Evolutionary conservation across 2,797 vertebrate species (phyloP).

Genomic region (Eulemur rubriventer): DNA sequence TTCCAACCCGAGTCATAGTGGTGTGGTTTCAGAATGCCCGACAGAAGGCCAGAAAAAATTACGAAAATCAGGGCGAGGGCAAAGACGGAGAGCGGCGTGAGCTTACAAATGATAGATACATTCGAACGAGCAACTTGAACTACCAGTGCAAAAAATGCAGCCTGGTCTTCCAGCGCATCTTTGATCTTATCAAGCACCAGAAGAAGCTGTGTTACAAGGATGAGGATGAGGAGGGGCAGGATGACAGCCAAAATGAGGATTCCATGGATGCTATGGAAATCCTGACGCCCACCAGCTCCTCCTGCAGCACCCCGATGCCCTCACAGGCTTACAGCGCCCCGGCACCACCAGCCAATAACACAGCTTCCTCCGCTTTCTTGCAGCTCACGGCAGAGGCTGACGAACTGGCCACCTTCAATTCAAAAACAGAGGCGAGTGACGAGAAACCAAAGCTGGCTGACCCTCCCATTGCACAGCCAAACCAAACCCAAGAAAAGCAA

Average conservation of each 20-base stretch:
- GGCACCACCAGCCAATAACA: slow-evolving; percentile 90
- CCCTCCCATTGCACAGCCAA: slow-evolving; percentile 88
- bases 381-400: slow-evolving; percentile 90
- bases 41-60: slow-evolving; percentile 98
- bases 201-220: slow-evolving; percentile 99
- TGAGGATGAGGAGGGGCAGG: slow-evolving; percentile 98
- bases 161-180: slow-evolving; percentile 99
- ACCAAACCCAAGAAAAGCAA: slow-evolving; percentile 93
- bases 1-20: slow-evolving; percentile 98
- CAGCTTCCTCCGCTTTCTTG: slow-evolving; percentile 86
- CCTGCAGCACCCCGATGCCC: slow-evolving; percentile 98
- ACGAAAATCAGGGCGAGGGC: slow-evolving; percentile 97
- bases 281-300: slow-evolving; percentile 96
- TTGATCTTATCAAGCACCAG: slow-evolving; percentile 99
- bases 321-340: slow-evolving; percentile 93
- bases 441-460: slow-evolving; percentile 97
- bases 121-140: slow-evolving; percentile 97
- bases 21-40: slow-evolving; percentile 99
- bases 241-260: slow-evolving; percentile 99
- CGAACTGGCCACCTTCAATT: slow-evolving; percentile 89
- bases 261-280: slow-evolving; percentile 96
- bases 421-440: slow-evolving; percentile 87
- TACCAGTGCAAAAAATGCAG: slow-evolving; percentile 99
- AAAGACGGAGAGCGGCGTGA: slow-evolving; percentile 97
- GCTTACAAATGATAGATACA: slow-evolving; percentile 97